Percentiles rank a stretch among this genome's conserved stretches.
phyloP scores from a whole-genome alignment of 2,113 vertebrate species.

The Petrocephalus microphthalmus region DNA sequence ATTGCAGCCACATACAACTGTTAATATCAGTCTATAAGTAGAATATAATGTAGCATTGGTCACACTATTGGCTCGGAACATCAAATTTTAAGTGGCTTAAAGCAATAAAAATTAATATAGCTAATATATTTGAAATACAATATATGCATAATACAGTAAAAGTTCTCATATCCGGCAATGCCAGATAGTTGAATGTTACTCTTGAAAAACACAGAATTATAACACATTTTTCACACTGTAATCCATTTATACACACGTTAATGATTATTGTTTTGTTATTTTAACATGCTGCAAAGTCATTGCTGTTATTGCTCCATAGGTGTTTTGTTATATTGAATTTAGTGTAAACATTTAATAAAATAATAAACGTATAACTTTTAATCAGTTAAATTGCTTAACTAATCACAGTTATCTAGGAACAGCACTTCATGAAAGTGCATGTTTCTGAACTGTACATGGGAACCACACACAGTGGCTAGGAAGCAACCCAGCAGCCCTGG shows the following conservation, averaged over 20 bases:
- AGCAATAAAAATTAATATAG: neutral
- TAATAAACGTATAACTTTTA: no score
- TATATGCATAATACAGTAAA: neutral
- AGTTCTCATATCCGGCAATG: neutral
- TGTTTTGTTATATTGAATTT: neutral
- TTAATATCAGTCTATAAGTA: neutral
- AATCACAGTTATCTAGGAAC: no score
- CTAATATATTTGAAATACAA: neutral
- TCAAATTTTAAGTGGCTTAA: neutral
- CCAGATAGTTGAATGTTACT: neutral
- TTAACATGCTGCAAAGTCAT: neutral
- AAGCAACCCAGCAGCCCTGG: neutral
- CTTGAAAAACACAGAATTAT: neutral
- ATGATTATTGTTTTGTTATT: neutral
- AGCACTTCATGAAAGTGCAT: neutral
- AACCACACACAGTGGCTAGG: neutral
- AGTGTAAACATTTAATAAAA: neutral
- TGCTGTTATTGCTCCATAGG: neutral
- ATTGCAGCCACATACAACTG: neutral
- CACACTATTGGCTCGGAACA: neutral
- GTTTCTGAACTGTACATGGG: neutral
- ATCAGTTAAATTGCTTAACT: no score
- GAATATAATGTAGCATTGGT: neutral
- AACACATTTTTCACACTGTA: neutral
- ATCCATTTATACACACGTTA: neutral